Conservation (phyloP, 2,888 invertebrate species). For the Luperina testacea region DNA sequence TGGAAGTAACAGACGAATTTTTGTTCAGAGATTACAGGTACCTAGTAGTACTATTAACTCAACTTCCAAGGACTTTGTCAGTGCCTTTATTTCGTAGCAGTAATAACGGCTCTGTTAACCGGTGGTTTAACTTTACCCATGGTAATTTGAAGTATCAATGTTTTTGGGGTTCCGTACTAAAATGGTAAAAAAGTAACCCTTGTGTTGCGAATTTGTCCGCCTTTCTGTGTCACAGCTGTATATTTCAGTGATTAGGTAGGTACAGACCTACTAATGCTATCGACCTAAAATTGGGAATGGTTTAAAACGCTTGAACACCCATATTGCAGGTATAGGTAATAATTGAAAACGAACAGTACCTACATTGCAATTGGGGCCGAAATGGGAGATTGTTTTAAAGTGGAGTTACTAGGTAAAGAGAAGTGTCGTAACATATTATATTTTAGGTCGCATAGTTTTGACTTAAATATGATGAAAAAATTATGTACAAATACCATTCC, state of each 20-base stretch:
- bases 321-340: not conserved
- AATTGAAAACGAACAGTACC: not conserved
- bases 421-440: not conserved
- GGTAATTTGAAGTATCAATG: not conserved
- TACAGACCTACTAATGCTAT: not conserved
- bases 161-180: not conserved
- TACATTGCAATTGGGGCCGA: no score
- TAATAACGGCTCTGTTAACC: not conserved
- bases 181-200: not conserved
- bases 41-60: not conserved
- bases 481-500: conserved; percentile 39
- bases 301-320: not conserved
- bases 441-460: not conserved
- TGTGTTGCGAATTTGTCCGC: not conserved
- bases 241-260: not conserved
- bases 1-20: not conserved
- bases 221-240: not conserved
- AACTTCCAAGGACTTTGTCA: not conserved
- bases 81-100: not conserved
- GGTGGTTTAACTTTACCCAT: not conserved
- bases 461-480: conserved; percentile 35
- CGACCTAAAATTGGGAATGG: not conserved
- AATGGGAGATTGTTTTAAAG: not conserved
- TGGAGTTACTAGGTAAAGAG: not conserved
- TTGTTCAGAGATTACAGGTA: not conserved